Conservation (phyloP, 2,113 vertebrate species). For the Euleptes europaea region DNA sequence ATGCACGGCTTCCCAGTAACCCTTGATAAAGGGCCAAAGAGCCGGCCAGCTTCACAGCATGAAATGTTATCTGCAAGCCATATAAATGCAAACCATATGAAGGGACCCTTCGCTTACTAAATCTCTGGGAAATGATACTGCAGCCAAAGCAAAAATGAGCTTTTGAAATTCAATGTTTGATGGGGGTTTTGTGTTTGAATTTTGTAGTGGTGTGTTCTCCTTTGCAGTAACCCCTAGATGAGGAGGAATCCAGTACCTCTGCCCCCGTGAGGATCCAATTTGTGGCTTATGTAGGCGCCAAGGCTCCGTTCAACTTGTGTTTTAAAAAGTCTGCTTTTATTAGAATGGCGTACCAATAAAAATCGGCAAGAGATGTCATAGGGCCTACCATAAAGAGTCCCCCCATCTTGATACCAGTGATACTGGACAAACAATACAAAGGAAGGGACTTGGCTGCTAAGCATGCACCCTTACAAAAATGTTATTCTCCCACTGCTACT, state of each 20-base stretch:
- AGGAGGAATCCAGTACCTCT: not conserved
- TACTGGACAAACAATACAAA: not conserved
- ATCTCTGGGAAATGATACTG: slow-evolving; percentile 28
- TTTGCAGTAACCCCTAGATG: not conserved
- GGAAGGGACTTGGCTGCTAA: not conserved
- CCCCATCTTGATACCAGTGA: too few relatives aligned
- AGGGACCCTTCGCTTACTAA: slow-evolving; percentile 55
- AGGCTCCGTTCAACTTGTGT: not conserved
- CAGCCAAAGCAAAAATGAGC: not conserved
- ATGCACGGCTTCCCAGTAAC: slow-evolving; percentile 62
- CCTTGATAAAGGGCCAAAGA: slow-evolving; percentile 49
- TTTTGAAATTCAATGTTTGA: not conserved
- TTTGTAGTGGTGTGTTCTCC: not conserved
- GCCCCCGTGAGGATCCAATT: not conserved
- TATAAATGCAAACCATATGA: slow-evolving; percentile 50
- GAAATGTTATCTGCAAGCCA: slow-evolving; percentile 49
- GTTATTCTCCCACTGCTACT: not conserved
- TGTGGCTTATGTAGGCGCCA: not conserved
- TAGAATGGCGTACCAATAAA: too few relatives aligned
- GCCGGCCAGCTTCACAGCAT: slow-evolving; percentile 51
- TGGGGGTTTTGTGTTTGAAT: not conserved
- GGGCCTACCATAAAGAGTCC: too few relatives aligned
- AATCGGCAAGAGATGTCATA: too few relatives aligned
- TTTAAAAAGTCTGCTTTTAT: too few relatives aligned
- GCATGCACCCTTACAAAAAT: not conserved